Conservation (phyloP, 2,888 invertebrate genomes). For the Pseudeuparius sepicola region DNA sequence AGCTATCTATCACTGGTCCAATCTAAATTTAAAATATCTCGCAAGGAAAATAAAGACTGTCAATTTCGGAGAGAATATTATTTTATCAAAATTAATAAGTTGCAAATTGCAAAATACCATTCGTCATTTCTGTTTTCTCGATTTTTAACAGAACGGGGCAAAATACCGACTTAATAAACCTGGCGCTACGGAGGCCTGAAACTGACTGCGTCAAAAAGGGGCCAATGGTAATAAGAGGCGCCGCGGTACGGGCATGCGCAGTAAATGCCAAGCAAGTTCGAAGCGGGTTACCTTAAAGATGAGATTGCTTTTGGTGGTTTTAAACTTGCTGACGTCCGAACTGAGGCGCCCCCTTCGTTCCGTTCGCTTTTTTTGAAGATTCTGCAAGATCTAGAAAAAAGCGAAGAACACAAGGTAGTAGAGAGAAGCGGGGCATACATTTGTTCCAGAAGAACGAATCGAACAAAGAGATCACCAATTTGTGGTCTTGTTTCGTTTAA, state of each 20-base stretch:
- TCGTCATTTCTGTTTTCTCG: too few species aligned
- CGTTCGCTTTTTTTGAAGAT: constrained; percentile 98
- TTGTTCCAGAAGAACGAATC: constrained; percentile 37
- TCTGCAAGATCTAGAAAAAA: constrained; percentile 98
- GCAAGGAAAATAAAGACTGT: too few species aligned
- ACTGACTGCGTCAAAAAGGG: too few species aligned
- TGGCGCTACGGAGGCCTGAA: too few species aligned
- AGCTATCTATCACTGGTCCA: too few species aligned
- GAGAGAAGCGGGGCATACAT: constrained; percentile 43
- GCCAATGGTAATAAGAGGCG: too few species aligned
- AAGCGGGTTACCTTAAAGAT: constrained; percentile 93
- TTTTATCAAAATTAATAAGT: too few species aligned
- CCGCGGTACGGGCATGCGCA: constrained; percentile 38
- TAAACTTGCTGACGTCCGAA: constrained; percentile 87
- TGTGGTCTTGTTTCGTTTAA: constrained; percentile 12
- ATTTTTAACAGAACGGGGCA: too few species aligned
- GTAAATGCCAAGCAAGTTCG: constrained; percentile 34
- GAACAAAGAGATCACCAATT: constrained; percentile 21
- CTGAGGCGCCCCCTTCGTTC: constrained; percentile 94
- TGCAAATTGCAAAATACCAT: too few species aligned
- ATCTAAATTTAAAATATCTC: too few species aligned
- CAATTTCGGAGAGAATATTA: too few species aligned
- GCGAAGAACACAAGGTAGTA: constrained; percentile 81
- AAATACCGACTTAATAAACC: too few species aligned
- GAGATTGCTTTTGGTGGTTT: constrained; percentile 95